Evolutionary conservation across 2,113 vertebrate species (phyloP).

Genomic region (Capreolus pygargus): DNA sequence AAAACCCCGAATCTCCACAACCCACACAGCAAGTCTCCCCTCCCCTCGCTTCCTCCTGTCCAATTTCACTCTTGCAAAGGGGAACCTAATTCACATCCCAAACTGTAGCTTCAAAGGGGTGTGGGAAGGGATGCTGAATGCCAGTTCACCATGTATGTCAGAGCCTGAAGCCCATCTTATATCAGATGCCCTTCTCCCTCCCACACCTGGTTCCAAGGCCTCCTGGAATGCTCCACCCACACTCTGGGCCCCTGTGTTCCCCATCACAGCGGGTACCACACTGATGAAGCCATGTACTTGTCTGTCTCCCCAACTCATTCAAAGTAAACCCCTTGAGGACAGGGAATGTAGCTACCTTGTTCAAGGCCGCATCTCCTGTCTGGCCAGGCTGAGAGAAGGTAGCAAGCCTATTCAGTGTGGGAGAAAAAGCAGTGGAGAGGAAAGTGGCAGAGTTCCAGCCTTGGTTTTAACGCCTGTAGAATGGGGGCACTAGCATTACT

Average conservation of each 20-base stretch:
- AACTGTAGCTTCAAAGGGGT: background rate
- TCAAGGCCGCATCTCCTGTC: background rate
- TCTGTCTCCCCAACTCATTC: background rate
- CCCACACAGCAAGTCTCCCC: background rate
- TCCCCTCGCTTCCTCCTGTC: background rate
- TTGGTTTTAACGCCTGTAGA: background rate
- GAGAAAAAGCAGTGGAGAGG: background rate
- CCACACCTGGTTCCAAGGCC: background rate
- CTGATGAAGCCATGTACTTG: background rate
- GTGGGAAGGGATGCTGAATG: background rate
- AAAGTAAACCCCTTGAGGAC: background rate
- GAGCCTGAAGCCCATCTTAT: background rate
- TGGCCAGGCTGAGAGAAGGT: background rate
- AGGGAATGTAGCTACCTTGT: background rate
- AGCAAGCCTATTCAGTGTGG: background rate
- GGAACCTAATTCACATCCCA: background rate
- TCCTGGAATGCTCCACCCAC: background rate
- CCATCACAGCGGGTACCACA: background rate
- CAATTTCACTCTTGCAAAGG: background rate
- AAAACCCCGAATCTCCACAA: background rate
- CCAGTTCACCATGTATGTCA: background rate
- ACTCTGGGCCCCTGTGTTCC: background rate
- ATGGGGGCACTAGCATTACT: background rate
- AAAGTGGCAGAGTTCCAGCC: background rate
- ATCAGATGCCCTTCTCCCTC: background rate